These are phyloP conservation scores for Cebus imitator DNA, from an alignment of 2,113 vertebrate species.

Conservation along the genomic window DNA sequence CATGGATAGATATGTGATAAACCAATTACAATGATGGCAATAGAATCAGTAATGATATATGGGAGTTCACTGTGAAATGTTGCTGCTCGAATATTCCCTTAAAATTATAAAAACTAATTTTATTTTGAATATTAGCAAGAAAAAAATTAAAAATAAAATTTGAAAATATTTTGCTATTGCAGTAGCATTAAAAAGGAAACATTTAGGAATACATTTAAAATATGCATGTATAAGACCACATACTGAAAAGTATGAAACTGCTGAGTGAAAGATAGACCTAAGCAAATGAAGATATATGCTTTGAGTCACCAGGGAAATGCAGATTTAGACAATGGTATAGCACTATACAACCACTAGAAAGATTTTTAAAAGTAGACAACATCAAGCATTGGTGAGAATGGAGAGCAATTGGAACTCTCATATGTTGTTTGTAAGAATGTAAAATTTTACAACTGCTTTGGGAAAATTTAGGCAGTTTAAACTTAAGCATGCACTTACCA, in stretches of 20 bases:
- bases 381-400: neutral
- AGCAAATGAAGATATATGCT: neutral
- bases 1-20: neutral
- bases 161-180: neutral
- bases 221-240: neutral
- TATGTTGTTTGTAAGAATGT: neutral
- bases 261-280: neutral
- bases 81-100: neutral
- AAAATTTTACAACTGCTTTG: neutral
- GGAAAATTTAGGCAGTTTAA: neutral
- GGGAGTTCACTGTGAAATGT: neutral
- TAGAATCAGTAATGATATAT: neutral
- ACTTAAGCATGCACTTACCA: neutral
- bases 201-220: neutral
- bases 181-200: neutral
- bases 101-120: neutral
- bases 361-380: neutral
- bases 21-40: neutral
- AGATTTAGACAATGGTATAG: neutral
- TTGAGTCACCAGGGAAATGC: neutral
- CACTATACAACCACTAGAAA: neutral
- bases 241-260: neutral
- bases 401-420: neutral
- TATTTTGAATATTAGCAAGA: neutral
- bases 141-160: neutral